These are phyloP conservation scores for Hyphantria cunea DNA, from an alignment of 1,140 invertebrate genomes.

Conservation along the genomic window DNA sequence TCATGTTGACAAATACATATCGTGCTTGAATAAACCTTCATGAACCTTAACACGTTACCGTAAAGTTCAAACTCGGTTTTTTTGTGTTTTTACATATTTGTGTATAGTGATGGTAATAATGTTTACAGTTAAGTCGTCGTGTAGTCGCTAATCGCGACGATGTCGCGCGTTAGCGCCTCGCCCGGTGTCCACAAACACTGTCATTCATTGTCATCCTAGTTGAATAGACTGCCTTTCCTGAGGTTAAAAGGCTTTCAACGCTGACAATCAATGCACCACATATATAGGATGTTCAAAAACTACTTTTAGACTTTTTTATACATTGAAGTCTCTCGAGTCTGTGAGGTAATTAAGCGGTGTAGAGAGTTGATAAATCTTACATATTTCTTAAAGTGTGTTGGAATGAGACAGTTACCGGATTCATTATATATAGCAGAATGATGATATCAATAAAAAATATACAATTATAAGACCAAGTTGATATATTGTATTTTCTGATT, in stretches of 20 bases:
- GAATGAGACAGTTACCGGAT: too few relatives aligned
- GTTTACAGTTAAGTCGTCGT: conserved; percentile 79
- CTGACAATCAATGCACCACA: conserved; percentile 3
- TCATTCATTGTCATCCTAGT: conserved; percentile 72
- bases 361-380: too few relatives aligned
- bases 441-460: too few relatives aligned
- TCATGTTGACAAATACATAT: conserved; percentile 59
- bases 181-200: conserved; percentile 75
- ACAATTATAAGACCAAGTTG: too few relatives aligned
- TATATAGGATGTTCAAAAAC: background rate
- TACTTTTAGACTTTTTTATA: too few relatives aligned
- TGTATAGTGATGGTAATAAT: conserved; percentile 70
- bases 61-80: conserved; percentile 35
- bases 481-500: too few relatives aligned
- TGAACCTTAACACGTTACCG: conserved; percentile 23
- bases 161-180: conserved; percentile 76
- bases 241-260: conserved; percentile 27
- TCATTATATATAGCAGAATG: too few relatives aligned
- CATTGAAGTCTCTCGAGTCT: too few relatives aligned
- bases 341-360: too few relatives aligned
- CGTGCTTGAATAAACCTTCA: background rate
- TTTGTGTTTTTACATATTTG: conserved; percentile 13
- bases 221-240: conserved; percentile 57
- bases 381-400: too few relatives aligned
- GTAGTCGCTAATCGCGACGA: conserved; percentile 68